Percentiles rank a stretch among this genome's conserved stretches.
These are phyloP conservation scores for Sander vitreus DNA, from an alignment of 2,113 vertebrate species.

Conservation along the genomic window DNA sequence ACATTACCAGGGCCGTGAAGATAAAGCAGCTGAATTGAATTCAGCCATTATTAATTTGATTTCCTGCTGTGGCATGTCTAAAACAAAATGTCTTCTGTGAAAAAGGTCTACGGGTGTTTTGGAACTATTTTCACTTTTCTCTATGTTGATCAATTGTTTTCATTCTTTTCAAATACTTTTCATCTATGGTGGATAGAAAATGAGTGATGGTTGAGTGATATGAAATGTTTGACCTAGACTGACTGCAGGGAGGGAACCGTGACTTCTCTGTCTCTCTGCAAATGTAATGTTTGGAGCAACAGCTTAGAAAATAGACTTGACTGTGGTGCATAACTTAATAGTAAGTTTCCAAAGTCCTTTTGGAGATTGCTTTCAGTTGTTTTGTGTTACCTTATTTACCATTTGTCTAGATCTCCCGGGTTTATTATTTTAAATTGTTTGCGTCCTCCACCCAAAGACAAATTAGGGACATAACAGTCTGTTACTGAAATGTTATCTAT, in stretches of 20 bases:
- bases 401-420: no score
- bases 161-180: constrained; percentile 11
- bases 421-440: no score
- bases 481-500: neutral
- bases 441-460: no score
- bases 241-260: neutral
- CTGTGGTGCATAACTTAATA: neutral
- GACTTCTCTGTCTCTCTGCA: neutral
- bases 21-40: no score
- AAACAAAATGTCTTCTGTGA: neutral
- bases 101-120: neutral
- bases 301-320: neutral
- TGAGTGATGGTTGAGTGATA: neutral
- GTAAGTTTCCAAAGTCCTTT: no score
- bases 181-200: neutral
- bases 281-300: constrained; percentile 15
- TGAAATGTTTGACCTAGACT: constrained; percentile 6
- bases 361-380: no score
- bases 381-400: no score
- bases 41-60: no score
- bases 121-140: neutral
- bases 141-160: neutral
- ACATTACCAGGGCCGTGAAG: no score
- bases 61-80: no score
- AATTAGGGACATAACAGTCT: no score